Evolutionary conservation across 1,140 invertebrate species (phyloP), one percentile per base, ranked within the genome.

Genomic region (Helicoverpa armigera): DNA sequence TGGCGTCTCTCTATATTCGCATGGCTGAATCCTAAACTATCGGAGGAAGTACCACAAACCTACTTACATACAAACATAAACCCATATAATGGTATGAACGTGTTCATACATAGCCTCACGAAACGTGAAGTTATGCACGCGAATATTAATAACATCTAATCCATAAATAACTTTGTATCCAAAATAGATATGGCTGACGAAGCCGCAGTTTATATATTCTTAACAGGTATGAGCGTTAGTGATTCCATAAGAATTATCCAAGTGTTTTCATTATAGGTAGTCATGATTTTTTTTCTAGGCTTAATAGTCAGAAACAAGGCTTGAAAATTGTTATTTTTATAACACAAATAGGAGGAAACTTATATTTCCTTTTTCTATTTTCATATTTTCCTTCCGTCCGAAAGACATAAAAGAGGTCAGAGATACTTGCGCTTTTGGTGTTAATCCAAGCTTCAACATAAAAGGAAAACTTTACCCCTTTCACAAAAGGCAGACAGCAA

Each of bases 101-200:
- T 72, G 50, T 31, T 23, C 60, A 35, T 63, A 63, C 60, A 65
- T 16, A 16, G 61, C 23, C 43, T 16, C 9, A 2, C 63, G 48
- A 54, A 72, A 31, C 69, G 50, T 51, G 67, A 14, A 51, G 48
- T 13, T 70, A 70, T 51, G 65, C 18, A 51, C 29, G 50, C 69
- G 69, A 72, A 72, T 72, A 69, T 72, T 72, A 72, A 48, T 53
- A 72, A 18, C 69, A 31, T 43, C 35, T 5, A 51, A 16, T 10
- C 50, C n/a, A 72, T 53, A 54, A 72, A 72, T 72, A 54, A 54
- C 29, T 53, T 72, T 23, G 69, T 53, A 10, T 16, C 65, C n/a
- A 69, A 69, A 50, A 69, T 69, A 50, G 43, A 23, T 43, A 14
- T 61, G 58, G 58, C 13, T 61, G 23, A 31, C 23, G 29, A 31